Evolutionary conservation across 1,140 invertebrate species (phyloP).

Genomic region (Tetranychus cinnabarinus): DNA sequence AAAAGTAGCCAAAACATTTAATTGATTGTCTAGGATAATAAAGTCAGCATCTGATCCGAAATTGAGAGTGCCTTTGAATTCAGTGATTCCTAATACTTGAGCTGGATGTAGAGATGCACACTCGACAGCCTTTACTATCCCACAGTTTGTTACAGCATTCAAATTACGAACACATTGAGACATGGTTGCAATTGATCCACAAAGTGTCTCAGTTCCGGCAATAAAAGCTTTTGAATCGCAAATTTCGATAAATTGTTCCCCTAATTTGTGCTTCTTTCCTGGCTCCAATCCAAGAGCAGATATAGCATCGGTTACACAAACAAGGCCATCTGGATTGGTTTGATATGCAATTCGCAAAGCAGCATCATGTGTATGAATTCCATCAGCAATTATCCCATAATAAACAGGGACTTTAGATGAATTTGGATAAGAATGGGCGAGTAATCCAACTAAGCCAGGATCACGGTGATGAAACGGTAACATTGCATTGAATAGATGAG

Average conservation of each 20-base stretch:
- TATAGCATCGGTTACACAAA: conserved; percentile 88
- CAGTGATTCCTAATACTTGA: conserved; percentile 35
- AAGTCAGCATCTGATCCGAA: conserved; percentile 86
- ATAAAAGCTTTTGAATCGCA: conserved; percentile 46
- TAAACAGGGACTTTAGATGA: conserved; percentile 21
- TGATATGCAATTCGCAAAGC: conserved; percentile 75
- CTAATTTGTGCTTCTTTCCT: conserved; percentile 53
- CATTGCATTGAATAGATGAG: conserved; percentile 98
- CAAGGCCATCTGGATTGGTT: conserved; percentile 59
- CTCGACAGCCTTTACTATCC: conserved; percentile 62
- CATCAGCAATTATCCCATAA: conserved; percentile 90
- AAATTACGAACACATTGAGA: conserved; percentile 59
- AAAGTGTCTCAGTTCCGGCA: conserved; percentile 62
- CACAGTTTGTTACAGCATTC: conserved; percentile 51
- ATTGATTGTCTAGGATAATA: conserved; percentile 42
- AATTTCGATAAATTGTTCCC: conserved; percentile 56
- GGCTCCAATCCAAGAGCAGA: conserved; percentile 67
- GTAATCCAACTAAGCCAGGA: conserved; percentile 75
- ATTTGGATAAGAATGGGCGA: conserved; percentile 37
- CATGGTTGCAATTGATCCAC: conserved; percentile 62
- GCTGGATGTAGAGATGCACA: conserved; percentile 80
- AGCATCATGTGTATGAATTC: conserved; percentile 84
- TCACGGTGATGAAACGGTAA: conserved; percentile 90
- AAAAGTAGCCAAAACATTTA: conserved; percentile 66
- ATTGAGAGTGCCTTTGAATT: conserved; percentile 59